Percentiles rank a stretch among this genome's conserved stretches.
phyloP scores from a whole-genome alignment of 2,797 vertebrate species.

The Meda fulgida region DNA sequence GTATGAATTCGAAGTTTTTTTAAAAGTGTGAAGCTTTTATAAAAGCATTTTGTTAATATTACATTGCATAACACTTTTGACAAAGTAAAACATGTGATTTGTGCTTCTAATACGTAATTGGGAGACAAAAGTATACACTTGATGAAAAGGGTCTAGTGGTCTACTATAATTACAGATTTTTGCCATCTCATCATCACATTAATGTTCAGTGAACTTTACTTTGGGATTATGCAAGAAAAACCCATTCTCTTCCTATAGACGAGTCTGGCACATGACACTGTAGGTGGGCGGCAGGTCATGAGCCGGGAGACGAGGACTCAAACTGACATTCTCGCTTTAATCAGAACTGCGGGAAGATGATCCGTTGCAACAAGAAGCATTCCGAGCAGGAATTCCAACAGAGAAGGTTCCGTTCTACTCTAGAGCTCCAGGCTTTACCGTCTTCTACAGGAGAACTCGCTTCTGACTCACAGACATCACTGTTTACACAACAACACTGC shows the following conservation, averaged over 20 bases:
- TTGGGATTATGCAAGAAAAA: slow-evolving; percentile 34
- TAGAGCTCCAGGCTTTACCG: slow-evolving; percentile 14
- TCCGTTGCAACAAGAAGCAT: slow-evolving; percentile 52
- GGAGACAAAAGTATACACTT: background rate
- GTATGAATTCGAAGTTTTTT: background rate
- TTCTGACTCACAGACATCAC: slow-evolving; percentile 8
- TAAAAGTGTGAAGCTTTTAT: background rate
- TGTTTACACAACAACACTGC: slow-evolving; percentile 19
- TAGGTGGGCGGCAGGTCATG: slow-evolving; percentile 44
- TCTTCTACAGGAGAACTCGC: slow-evolving; percentile 8
- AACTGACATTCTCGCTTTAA: slow-evolving; percentile 55
- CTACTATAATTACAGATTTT: slow-evolving; percentile 1
- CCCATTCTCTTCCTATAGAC: slow-evolving; percentile 1
- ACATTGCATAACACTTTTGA: background rate
- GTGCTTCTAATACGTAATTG: background rate
- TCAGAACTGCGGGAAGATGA: slow-evolving; percentile 55
- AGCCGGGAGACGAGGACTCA: slow-evolving; percentile 45
- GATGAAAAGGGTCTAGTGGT: background rate
- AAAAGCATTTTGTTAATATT: background rate
- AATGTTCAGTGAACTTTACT: slow-evolving; percentile 42
- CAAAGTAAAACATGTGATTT: background rate
- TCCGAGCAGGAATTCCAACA: slow-evolving; percentile 34
- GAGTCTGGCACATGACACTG: slow-evolving; percentile 29
- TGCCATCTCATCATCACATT: background rate
- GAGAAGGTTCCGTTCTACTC: slow-evolving; percentile 11